A percentile compares a stretch with the other conserved stretches of the same genome.
phyloP scores from a whole-genome alignment of 2,113 vertebrate genomes.

The Merops nubicus region DNA sequence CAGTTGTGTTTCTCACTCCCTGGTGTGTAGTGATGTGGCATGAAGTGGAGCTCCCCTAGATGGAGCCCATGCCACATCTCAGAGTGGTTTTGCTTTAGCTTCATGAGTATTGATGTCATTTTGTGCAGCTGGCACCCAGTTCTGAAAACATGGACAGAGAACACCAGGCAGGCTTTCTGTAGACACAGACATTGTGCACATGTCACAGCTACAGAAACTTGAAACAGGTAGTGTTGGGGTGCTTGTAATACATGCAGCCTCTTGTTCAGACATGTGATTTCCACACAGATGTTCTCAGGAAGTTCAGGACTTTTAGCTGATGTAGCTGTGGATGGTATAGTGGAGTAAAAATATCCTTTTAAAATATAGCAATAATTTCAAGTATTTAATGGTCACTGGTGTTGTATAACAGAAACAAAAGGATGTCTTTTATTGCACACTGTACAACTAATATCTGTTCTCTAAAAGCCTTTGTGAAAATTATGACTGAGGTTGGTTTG shows the following conservation, averaged over 20 bases:
- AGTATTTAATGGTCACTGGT: neutral
- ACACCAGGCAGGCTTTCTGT: neutral
- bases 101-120: fast-evolving
- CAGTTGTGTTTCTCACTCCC: neutral
- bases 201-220: neutral
- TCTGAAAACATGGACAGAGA: neutral
- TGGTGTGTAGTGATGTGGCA: fast-evolving
- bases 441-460: neutral
- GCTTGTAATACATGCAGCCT: neutral
- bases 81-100: neutral
- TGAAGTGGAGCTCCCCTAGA: neutral
- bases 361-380: neutral
- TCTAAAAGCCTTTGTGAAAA: neutral
- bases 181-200: neutral
- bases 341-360: neutral
- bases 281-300: neutral
- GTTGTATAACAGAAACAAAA: neutral
- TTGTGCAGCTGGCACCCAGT: neutral
- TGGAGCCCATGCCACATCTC: neutral
- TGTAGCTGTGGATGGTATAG: neutral
- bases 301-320: neutral
- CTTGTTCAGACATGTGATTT: neutral
- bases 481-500: neutral
- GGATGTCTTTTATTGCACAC: neutral
- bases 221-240: neutral